Percentiles rank a stretch among this genome's conserved stretches.
Conservation (phyloP, 2,888 invertebrate genomes). For the Eudasyphora cyanicolor region DNA sequence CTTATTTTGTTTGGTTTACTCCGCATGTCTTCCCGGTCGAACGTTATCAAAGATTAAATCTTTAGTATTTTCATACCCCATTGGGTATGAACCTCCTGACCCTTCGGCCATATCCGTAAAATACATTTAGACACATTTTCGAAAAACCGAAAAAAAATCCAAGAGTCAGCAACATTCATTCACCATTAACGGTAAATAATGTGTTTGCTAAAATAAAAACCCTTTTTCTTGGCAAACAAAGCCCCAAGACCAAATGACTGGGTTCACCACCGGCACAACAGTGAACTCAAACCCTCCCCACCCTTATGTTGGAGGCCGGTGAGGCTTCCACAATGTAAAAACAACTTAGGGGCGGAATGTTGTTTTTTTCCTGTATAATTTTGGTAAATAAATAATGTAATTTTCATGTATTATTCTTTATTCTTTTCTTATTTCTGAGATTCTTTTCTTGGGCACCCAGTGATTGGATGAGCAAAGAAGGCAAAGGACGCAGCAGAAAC, state of each 20-base stretch:
- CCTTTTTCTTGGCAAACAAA: slow-evolving; percentile 9
- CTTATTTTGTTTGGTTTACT: no score
- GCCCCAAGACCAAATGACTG: background rate
- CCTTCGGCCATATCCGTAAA: background rate
- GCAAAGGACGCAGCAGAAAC: background rate
- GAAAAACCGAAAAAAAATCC: background rate
- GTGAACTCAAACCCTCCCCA: background rate
- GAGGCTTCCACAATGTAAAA: background rate
- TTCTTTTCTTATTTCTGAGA: background rate
- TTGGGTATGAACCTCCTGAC: background rate
- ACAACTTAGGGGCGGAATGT: background rate
- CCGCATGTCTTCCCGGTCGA: background rate
- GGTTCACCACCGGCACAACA: background rate
- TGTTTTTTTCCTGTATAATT: background rate
- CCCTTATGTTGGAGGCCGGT: background rate
- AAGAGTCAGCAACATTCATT: slow-evolving; percentile 32
- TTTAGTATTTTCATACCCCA: slow-evolving; percentile 8
- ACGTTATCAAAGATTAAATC: slow-evolving; percentile 24
- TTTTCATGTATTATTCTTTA: slow-evolving; percentile 3
- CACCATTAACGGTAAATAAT: background rate
- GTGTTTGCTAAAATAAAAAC: background rate
- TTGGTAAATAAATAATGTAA: slow-evolving; percentile 27
- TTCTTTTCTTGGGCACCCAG: background rate
- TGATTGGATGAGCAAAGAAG: background rate
- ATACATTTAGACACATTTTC: background rate